Evolutionary conservation across 2,797 vertebrate species (phyloP).

Genomic region (Sebastes oblongus): DNA sequence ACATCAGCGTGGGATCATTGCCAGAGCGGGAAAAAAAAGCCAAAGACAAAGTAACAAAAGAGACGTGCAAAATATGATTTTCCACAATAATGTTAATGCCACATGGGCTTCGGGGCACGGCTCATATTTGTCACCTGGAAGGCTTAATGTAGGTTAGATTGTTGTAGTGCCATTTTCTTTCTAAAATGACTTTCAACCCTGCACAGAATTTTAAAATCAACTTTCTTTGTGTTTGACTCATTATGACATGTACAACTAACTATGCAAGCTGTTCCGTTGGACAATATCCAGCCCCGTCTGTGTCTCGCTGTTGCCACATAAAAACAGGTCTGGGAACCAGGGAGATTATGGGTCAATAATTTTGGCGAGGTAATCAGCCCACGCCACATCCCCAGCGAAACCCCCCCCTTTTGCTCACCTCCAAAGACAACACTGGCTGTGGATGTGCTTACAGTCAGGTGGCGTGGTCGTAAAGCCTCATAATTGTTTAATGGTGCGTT

Average conservation of each 20-base stretch:
- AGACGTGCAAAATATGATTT: background rate
- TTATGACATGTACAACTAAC: constrained; percentile 5
- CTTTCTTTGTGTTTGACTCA: constrained; percentile 10
- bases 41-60: background rate
- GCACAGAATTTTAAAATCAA: constrained; percentile 2
- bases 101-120: background rate
- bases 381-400: background rate
- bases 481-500: constrained; percentile 82
- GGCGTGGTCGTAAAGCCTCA: constrained; percentile 64
- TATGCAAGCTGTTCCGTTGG: constrained; percentile 33
- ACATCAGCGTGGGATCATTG: background rate
- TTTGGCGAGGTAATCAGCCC: constrained; percentile 38
- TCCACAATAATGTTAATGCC: background rate
- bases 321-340: constrained; percentile 21
- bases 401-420: constrained; percentile 6
- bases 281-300: constrained; percentile 1
- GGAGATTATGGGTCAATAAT: constrained; percentile 39
- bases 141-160: background rate
- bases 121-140: background rate
- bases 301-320: constrained; percentile 1
- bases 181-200: background rate
- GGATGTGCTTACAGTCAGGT: constrained; percentile 57
- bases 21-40: background rate
- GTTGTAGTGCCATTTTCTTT: background rate
- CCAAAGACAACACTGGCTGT: constrained; percentile 59